A percentile compares a stretch with the other conserved stretches of the same genome.
Evolutionary conservation across 2,797 vertebrate species (phyloP).

Genomic region (Liasis olivaceus): DNA sequence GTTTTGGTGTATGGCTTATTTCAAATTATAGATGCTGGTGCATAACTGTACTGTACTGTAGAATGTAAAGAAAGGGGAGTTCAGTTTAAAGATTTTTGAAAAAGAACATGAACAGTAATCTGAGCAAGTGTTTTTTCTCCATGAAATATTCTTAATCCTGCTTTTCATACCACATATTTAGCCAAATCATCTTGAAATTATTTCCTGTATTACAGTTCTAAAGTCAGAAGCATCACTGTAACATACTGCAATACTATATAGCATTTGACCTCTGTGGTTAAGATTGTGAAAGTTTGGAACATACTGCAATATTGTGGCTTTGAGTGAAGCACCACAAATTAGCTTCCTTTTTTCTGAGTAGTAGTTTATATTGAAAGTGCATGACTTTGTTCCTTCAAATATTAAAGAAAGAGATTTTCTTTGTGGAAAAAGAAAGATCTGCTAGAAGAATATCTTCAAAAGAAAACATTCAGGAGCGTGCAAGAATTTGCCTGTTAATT

Average conservation of each 20-base stretch:
- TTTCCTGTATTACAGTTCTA: neutral
- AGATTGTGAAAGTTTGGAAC: conserved; percentile 51
- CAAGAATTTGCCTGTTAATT: neutral
- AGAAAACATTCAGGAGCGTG: neutral
- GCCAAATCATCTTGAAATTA: neutral
- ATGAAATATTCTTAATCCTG: neutral
- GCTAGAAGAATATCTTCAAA: neutral
- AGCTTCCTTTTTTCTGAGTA: conserved; percentile 43
- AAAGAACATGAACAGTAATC: neutral
- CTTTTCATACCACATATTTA: neutral
- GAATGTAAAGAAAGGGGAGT: neutral
- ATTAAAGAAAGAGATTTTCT: neutral
- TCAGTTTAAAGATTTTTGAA: neutral
- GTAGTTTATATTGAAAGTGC: neutral
- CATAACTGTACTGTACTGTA: neutral
- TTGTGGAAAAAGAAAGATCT: neutral
- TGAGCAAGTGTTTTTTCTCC: neutral
- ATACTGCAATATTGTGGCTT: conserved; percentile 58
- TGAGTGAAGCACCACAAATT: conserved; percentile 49
- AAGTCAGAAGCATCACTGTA: neutral
- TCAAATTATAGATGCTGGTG: neutral
- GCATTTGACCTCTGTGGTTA: conserved; percentile 57
- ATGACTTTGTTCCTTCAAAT: neutral
- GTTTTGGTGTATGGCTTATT: neutral
- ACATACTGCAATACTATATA: neutral